Conservation (phyloP, 1,140 invertebrate species). For the Protaetia brevitarsis region DNA sequence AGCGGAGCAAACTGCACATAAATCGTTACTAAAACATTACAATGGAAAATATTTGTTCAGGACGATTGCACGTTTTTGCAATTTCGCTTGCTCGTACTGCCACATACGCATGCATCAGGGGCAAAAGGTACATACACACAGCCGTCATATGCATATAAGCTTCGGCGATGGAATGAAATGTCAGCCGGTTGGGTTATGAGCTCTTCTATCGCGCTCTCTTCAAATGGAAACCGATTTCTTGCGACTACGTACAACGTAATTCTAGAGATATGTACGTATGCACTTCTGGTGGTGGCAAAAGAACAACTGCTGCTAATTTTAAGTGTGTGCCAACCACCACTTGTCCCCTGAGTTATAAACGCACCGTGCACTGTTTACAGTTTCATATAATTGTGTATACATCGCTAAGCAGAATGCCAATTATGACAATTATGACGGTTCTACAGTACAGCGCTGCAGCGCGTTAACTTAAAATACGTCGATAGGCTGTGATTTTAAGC, state of each 20-base stretch:
- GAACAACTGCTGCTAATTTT: constrained; percentile 20
- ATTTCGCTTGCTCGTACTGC: neutral
- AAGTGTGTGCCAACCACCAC: neutral
- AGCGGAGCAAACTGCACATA: constrained; percentile 1
- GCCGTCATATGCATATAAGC: no score
- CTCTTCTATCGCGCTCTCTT: neutral
- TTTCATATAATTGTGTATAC: constrained; percentile 18
- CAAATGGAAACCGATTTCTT: constrained; percentile 16
- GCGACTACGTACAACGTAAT: constrained; percentile 8
- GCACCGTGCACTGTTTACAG: constrained; percentile 15
- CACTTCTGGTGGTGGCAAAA: constrained; percentile 11
- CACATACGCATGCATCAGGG: neutral
- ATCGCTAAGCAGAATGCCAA: constrained; percentile 13
- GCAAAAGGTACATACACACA: no score
- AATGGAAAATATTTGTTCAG: constrained; percentile 15
- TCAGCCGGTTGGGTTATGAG: no score
- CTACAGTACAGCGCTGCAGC: neutral
- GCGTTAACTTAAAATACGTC: constrained; percentile 16
- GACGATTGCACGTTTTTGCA: constrained; percentile 5
- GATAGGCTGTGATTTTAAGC: constrained; percentile 16
- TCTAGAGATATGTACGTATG: constrained; percentile 21
- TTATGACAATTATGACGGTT: constrained; percentile 14
- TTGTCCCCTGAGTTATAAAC: constrained; percentile 1
- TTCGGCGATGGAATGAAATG: no score
- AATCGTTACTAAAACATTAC: constrained; percentile 15